These are phyloP conservation scores for Campodea augens DNA, from an alignment of 1,140 invertebrate species.

Conservation along the genomic window DNA sequence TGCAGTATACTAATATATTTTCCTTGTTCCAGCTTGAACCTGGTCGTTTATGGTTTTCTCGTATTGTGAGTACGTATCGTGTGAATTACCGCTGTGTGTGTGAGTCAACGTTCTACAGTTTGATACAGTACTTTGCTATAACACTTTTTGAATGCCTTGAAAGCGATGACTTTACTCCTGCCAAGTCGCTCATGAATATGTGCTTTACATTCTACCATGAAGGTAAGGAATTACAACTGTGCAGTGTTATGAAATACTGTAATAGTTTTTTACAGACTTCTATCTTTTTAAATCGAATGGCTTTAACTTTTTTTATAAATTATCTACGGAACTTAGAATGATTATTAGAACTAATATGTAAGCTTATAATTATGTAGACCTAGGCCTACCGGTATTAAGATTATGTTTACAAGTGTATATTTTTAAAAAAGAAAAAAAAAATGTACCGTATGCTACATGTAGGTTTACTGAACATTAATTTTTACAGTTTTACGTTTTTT, in stretches of 20 bases:
- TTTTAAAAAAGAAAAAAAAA: no score
- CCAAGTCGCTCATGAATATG: conserved; percentile 63
- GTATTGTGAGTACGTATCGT: conserved; percentile 52
- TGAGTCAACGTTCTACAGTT: conserved; percentile 51
- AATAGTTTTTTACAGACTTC: not conserved
- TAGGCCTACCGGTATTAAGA: no score
- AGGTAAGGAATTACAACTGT: conserved; percentile 25
- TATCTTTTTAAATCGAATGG: not conserved
- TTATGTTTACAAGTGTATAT: no score
- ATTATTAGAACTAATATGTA: not conserved
- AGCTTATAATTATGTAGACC: not conserved
- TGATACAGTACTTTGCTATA: conserved; percentile 57
- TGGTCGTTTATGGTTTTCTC: conserved; percentile 43
- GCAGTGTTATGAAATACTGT: not conserved
- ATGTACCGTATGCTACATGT: no score
- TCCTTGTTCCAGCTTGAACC: conserved; percentile 27
- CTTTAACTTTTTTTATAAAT: not conserved
- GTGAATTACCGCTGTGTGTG: conserved; percentile 40
- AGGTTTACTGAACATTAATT: no score
- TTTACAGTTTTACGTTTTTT: no score
- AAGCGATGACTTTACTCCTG: conserved; percentile 53
- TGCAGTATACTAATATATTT: not conserved
- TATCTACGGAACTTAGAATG: conserved; percentile 7
- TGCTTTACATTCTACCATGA: conserved; percentile 64
- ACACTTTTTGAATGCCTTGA: conserved; percentile 57